Evolutionary conservation across 37 sponge, comb jelly and placozoan genomes (phyloP).

Genomic region (Spongia lamella): DNA sequence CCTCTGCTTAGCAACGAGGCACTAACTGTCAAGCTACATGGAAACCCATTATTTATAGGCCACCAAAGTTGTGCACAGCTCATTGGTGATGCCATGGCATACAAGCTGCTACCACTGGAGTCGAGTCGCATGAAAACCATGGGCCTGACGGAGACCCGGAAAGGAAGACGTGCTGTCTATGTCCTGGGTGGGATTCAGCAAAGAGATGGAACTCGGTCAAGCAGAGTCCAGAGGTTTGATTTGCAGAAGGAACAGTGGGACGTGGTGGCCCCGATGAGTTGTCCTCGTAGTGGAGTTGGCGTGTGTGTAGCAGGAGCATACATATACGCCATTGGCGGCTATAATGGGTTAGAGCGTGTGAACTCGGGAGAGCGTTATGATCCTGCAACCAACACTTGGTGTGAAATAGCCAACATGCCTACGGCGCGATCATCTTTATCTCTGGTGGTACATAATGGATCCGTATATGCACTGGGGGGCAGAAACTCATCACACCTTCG

Average conservation of each 20-base stretch:
- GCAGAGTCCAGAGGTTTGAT: conserved; percentile 21
- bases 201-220: not conserved
- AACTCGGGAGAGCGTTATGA: conserved; percentile 45
- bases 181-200: conserved; percentile 27
- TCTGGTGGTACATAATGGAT: conserved; percentile 28
- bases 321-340: conserved; percentile 32
- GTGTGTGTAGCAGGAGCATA: conserved; percentile 15
- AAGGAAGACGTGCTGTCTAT: conserved; percentile 11
- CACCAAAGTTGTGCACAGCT: not conserved
- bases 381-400: conserved; percentile 29
- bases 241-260: conserved; percentile 30
- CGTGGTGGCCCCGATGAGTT: conserved; percentile 7
- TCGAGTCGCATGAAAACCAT: conserved; percentile 3
- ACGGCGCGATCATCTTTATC: conserved; percentile 34
- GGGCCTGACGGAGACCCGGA: conserved; percentile 2
- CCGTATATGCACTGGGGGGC: conserved; percentile 50
- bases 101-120: conserved; percentile 19
- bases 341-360: conserved; percentile 4
- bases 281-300: conserved; percentile 18
- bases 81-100: conserved; percentile 47
- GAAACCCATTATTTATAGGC: conserved; percentile 4
- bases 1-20: conserved; percentile 39
- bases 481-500: not conserved
- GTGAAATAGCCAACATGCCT: conserved; percentile 28
- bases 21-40: conserved; percentile 16